A percentile compares a stretch with the other conserved stretches of the same genome.
Conservation (phyloP, 1,140 invertebrate genomes). For the Berghia stephanieae region DNA sequence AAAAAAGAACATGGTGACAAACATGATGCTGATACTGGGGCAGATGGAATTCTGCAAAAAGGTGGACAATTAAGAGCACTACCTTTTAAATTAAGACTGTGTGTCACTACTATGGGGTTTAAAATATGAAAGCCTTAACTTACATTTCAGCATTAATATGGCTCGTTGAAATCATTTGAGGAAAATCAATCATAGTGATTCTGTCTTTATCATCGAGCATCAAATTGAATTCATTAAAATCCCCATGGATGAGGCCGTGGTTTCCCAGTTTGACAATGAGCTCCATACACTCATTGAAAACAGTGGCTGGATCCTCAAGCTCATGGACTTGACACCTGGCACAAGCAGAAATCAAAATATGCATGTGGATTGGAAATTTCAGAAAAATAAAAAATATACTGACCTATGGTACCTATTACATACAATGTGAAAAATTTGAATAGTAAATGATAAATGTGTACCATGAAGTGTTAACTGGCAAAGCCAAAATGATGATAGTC, state of each 20-base stretch:
- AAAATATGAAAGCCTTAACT: too few relatives aligned
- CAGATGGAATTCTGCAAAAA: too few relatives aligned
- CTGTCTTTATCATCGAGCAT: conserved; percentile 76
- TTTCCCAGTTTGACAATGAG: conserved; percentile 90
- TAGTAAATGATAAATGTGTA: too few relatives aligned
- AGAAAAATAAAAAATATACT: not conserved
- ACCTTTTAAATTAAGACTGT: too few relatives aligned
- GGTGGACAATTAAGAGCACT: too few relatives aligned
- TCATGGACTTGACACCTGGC: conserved; percentile 83
- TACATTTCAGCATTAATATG: conserved; percentile 92
- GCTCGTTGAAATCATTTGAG: conserved; percentile 97
- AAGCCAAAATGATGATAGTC: too few relatives aligned
- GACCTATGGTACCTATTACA: too few relatives aligned
- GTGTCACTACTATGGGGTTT: too few relatives aligned
- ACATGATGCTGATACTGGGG: too few relatives aligned
- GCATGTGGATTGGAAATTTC: not conserved
- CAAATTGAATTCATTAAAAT: conserved; percentile 98
- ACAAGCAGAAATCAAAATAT: not conserved
- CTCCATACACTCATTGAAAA: conserved; percentile 97
- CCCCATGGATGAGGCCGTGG: conserved; percentile 96
- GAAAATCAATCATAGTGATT: conserved; percentile 96
- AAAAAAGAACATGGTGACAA: too few relatives aligned
- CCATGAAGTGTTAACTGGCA: too few relatives aligned
- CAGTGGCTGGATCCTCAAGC: conserved; percentile 78
- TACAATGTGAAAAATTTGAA: too few relatives aligned